Conservation (phyloP, 2,797 vertebrate genomes). For the Menidia menidia region DNA sequence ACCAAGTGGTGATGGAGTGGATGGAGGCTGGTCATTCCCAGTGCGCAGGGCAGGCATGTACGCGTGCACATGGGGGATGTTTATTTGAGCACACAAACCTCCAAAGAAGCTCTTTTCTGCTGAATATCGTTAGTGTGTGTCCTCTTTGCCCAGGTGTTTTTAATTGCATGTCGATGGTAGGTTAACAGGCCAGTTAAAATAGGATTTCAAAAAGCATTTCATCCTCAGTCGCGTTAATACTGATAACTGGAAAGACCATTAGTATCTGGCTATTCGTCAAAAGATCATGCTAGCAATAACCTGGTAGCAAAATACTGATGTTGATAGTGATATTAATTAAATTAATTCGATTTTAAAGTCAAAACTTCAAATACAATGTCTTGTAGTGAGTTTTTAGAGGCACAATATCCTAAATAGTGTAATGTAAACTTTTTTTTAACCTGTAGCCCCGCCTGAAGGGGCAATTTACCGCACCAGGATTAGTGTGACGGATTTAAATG, state of each 20-base stretch:
- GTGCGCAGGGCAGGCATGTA: conserved; percentile 64
- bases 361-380: too few relatives aligned
- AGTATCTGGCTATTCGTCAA: too few relatives aligned
- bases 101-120: neutral
- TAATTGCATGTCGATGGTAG: too few relatives aligned
- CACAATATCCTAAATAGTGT: neutral
- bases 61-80: conserved; percentile 10
- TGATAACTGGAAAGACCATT: neutral
- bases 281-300: too few relatives aligned
- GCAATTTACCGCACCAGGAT: conserved; percentile 15
- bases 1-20: conserved; percentile 55
- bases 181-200: neutral
- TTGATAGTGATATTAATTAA: too few relatives aligned
- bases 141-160: neutral
- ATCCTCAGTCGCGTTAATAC: neutral
- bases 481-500: conserved; percentile 43
- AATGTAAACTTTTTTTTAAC: conserved; percentile 4
- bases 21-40: conserved; percentile 46
- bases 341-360: too few relatives aligned
- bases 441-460: conserved; percentile 50
- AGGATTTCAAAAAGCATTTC: neutral
- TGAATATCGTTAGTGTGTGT: neutral
- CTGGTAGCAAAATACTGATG: too few relatives aligned
- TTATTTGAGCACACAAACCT: conserved; percentile 2
- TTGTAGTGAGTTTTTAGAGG: neutral